Evolutionary conservation across 92 coral and sea anemone species (phyloP), one percentile per base, ranked within the genome.

Genomic region (Zoanthus gigantus): DNA sequence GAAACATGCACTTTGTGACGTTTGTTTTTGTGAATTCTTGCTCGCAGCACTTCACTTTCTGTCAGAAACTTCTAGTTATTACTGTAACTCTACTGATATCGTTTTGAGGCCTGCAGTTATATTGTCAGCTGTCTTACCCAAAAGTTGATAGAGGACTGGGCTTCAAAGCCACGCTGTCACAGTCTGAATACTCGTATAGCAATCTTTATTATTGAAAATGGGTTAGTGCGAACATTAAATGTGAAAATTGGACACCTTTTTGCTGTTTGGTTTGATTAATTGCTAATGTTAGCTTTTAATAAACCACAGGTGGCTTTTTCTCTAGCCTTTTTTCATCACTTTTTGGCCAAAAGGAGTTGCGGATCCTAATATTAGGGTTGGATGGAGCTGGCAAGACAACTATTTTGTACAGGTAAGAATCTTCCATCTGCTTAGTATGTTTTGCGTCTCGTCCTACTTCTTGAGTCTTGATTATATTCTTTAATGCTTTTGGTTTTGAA

Each of bases 351-450:
- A 96, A 96, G 88, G 99, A 96, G 83, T 87, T 96, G 30, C 83
- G 99, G 37, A 96, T 96, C 69, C 93, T 96, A 42, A 96, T 96
- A 71, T 90, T 96, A 29, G 99, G 99, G 1, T 88, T 96, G 61
- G 99, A 96, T 88, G 99, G 98, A 72, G 99, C 99, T 30, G 99
- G 99, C 17, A 96, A 96, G 86, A 96, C 99, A 4, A 96, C 98
- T 0, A 96, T 96, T 46, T 67, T 96, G 63, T 96, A 96, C 93
- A 88, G 99, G 99, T 93, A 48, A 57, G 90, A 3, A n/a, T 52
- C 11, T 54, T 9, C 10, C 3, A 54, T 10, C 15, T 54, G 60
- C 72, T n/a, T 67, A 7, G 34, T 1, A 6, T 9, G 2, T n/a
- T n/a, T 67, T 15, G 37, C 13, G 30, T 5, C 7, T 67, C 34